Base-by-base conservation (phyloP, 2,797 vertebrate species). In the Danio kyathit region DNA sequence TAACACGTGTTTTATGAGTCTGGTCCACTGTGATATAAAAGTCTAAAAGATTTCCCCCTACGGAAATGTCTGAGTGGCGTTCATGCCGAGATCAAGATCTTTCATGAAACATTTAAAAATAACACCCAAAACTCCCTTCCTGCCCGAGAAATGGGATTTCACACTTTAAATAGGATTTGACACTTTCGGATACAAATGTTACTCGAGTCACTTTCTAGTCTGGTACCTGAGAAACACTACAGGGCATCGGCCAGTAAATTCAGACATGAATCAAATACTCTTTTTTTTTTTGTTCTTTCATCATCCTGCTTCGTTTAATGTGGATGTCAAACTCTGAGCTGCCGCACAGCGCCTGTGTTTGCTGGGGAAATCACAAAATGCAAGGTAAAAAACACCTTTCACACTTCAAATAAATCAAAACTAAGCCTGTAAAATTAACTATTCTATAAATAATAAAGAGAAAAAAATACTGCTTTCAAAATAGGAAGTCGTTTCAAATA, bases 101-200 rank as follows among this genome's bases (percentile, higher is more conserved):
- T 70, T 43, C 44, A 76, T 76, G 54, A 83, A 83, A 76, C 60
- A 52, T 65, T 76, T 66, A 66, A 80, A 75, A 83, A 65, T 61
- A 81, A 40, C 66, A 29, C 14, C 21, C 52, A 48, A 83, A 51
- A 54, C 46, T 8, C 61, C 16, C 7, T 46, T 74, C 21, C 19
- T 29, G 16, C 21, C 69, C 38, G n/a, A 21, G 51, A 72, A 78
- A 82, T 29, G 19, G 59, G 59, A 80, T 80, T 80, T 64, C 19
- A 64, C 77, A 80, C 77, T 64, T 72, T 63, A 71, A 79, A 79
- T 29, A 29, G 8, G 38, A 79, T 63, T 49, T 46, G 49, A 73
- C 69, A 64, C 49, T 38, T 40, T 56, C 14, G 73, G 70, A 79
- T 44, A 43, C 71, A 63, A 79, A 73, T n/a, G 57, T 73, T 74